phyloP scores from a whole-genome alignment of 1,140 invertebrate genomes.

The Ostrea edulis region DNA sequence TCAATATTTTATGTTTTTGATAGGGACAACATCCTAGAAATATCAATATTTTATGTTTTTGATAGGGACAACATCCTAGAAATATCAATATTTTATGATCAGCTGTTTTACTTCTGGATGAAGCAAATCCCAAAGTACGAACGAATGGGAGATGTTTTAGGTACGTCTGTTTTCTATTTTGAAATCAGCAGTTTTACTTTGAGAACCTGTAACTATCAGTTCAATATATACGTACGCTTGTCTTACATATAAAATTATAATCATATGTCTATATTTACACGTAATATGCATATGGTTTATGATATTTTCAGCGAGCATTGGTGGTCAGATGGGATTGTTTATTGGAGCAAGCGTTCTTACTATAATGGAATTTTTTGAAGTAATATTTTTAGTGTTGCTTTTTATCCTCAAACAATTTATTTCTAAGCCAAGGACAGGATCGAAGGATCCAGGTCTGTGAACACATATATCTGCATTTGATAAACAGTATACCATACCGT shows the following conservation, averaged over 20 bases:
- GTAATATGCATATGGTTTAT: too few species aligned
- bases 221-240: background rate
- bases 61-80: conserved; percentile 29
- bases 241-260: too few species aligned
- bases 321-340: conserved; percentile 43
- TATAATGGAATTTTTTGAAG: conserved; percentile 37
- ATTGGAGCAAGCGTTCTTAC: conserved; percentile 42
- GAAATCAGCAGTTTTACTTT: background rate
- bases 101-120: background rate
- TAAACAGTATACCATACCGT: too few species aligned
- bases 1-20: background rate
- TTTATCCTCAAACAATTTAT: conserved; percentile 18
- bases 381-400: conserved; percentile 4
- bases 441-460: background rate
- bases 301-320: conserved; percentile 27
- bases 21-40: background rate
- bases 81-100: conserved; percentile 10
- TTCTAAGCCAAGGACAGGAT: background rate
- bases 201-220: background rate
- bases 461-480: background rate
- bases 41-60: background rate
- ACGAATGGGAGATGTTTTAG: conserved; percentile 27
- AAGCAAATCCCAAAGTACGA: conserved; percentile 25
- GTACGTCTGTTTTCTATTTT: background rate
- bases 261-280: too few species aligned